Base-by-base conservation (phyloP, 2,113 vertebrate genomes). In the Pomatorhinus ruficollis region DNA sequence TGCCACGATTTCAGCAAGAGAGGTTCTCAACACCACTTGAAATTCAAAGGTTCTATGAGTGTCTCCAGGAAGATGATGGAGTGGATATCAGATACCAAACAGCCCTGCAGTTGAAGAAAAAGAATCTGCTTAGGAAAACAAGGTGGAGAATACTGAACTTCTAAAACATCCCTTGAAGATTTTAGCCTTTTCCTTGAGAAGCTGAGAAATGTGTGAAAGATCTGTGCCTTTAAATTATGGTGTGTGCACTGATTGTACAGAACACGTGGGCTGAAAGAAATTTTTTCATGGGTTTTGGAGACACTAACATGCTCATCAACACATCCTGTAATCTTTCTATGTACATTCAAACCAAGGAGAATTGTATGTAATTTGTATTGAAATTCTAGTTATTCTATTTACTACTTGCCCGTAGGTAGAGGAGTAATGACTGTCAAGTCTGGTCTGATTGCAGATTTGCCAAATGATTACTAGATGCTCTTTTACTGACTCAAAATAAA, bases 151-250 rank as follows among this genome's bases (percentile, higher is more conserved):
- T 20, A 16, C 5, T 39, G 16, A 35, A 25, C 47, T 87, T 81
- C 63, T 25, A 35, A 39, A 52, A 28, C 30, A 50, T 8, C 6
- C 22, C 11, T 56, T 1, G 1, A 59, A 71, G 15, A 7, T 40
- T 54, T 75, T 86, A 35, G 5, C 4, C 13, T 57, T 87, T 71
- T 89, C 13, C 35, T 82, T 53, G 8, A 9, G 23, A 70, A 54
- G 6, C 0, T 72, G 30, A 72, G 60, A 78, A 59, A 50, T 53
- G 9, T 31, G 25, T 63, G 54, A 42, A 60, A 70, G 8, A 18
- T 76, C 10, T 69, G 5, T 47, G 44, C 47, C 77, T 77, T 74
- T 66, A 64, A 56, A 39, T 39, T 7, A 6, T 0, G 0, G 7
- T 31, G 10, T 8, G 31, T 37, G 13, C 13, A 9, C 21, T 70